Conservation (phyloP, 2,888 invertebrate genomes). For the Ferdinandea cuprea region DNA sequence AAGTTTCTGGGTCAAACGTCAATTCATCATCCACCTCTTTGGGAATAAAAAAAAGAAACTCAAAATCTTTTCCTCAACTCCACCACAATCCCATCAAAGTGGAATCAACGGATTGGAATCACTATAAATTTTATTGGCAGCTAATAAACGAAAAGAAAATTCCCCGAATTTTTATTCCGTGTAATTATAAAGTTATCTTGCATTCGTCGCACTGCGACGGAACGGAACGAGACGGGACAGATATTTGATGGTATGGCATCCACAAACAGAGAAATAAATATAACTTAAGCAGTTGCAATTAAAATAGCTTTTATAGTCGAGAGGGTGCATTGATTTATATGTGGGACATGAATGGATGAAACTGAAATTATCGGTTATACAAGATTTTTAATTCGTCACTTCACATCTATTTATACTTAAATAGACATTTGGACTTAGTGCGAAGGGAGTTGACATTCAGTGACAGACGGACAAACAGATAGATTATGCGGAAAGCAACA, state of each 20-base stretch:
- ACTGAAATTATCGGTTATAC: conserved; percentile 1
- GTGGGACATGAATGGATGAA: conserved; percentile 18
- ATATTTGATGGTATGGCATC: background rate
- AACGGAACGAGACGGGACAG: background rate
- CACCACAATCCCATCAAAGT: conserved; percentile 17
- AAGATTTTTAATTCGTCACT: conserved; percentile 11
- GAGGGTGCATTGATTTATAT: conserved; percentile 59
- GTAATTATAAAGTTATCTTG: conserved; percentile 40
- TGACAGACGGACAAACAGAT: background rate
- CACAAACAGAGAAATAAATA: conserved; percentile 43
- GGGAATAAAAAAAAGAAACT: background rate
- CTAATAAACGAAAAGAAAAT: conserved; percentile 61
- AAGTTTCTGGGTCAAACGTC: conserved; percentile 44
- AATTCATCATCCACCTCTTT: conserved; percentile 20
- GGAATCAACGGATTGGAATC: conserved; percentile 34
- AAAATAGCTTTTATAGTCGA: conserved; percentile 55
- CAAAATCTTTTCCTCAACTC: background rate
- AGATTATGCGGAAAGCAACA: conserved; percentile 10
- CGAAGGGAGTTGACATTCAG: background rate
- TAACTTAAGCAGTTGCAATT: conserved; percentile 55
- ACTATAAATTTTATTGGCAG: conserved; percentile 68
- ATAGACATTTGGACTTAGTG: background rate
- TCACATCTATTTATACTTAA: conserved; percentile 18
- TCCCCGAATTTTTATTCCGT: conserved; percentile 44
- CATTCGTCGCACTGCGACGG: background rate